Base-by-base conservation (phyloP, 1,140 invertebrate species). In the Hylyphantes graminicola region DNA sequence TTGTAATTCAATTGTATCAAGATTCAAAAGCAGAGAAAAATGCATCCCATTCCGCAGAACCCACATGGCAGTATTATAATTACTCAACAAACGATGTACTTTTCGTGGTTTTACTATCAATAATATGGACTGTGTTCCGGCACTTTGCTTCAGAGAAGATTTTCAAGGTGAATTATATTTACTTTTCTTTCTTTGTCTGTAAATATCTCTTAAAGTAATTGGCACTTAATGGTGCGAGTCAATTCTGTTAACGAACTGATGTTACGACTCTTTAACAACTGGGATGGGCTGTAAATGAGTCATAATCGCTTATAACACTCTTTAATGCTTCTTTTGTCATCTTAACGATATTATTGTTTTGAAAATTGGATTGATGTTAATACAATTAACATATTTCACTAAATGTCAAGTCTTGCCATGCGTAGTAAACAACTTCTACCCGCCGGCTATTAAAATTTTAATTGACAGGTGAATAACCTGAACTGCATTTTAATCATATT, bases 161-260 rank as follows among this genome's bases (percentile, higher is more conserved):
- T 73, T 85, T 85, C 75, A 85, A 85, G 73, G 83, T 85, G 64
- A 85, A 61, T 67, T n/a, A 21, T 54, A 19, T 68, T 57, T 11
- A 13, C 17, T 7, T 48, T 68, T 17, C 19, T 54, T 51, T 15
- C 21, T 70, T 70, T 53, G 35, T 57, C 57, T n/a, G 13, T 59
- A 15, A 21, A 12, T 15, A 35, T 74, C 51, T 74, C 15, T 59
- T 9, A n/a, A 15, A 55, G 21, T 10, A 13, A n/a, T 48, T 7
- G 11, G 11, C 72, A 13, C n/a, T 74, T 74, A 74, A 57, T 74
- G 48, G 54, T 35, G 35, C 35, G 35, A 35, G 35, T 35, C 35
- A 35, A 35, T 35, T 48, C 8, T 48, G n/a, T n/a, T 48, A 1
- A 7, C 17, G 35, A 9, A 21, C 35, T 19, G 35, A 35, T 9